Evolutionary conservation across 1,140 invertebrate species (phyloP).

Genomic region (Orussus abietinus): DNA sequence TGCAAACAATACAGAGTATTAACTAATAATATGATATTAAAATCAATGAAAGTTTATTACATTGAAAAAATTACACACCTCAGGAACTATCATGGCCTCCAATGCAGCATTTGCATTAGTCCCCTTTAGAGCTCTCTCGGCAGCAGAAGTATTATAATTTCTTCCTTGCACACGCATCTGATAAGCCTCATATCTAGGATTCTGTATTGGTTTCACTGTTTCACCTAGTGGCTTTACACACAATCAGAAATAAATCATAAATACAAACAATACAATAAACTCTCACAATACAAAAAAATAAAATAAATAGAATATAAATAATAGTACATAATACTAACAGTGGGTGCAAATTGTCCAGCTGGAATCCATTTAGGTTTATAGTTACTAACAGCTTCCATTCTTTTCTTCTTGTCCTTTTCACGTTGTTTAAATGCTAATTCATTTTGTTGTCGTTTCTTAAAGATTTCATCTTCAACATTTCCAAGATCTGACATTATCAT

Average conservation of each 20-base stretch:
- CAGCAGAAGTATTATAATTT: conserved; percentile 33
- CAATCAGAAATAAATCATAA: not conserved
- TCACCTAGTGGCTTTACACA: conserved; percentile 51
- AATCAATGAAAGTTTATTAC: conserved; percentile 4
- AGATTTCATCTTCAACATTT: conserved; percentile 95
- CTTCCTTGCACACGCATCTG: conserved; percentile 57
- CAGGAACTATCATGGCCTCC: conserved; percentile 49
- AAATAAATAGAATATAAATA: conserved; percentile 5
- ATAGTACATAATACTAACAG: no score
- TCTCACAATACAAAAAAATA: not conserved
- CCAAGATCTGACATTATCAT: conserved; percentile 92
- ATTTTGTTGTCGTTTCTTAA: conserved; percentile 83
- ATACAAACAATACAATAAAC: conserved; percentile 7
- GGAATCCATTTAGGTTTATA: conserved; percentile 66
- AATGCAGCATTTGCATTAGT: conserved; percentile 37
- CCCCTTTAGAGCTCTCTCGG: conserved; percentile 26
- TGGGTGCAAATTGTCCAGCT: conserved; percentile 73
- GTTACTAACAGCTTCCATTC: conserved; percentile 53
- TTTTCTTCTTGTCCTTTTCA: conserved; percentile 67
- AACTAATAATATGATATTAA: conserved; percentile 1
- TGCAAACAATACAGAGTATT: conserved; percentile 1
- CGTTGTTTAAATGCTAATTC: conserved; percentile 78
- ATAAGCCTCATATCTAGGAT: conserved; percentile 68
- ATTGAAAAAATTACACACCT: conserved; percentile 25
- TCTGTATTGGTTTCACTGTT: conserved; percentile 53